Percentiles rank a stretch among this genome's conserved stretches.
Evolutionary conservation across 1,140 invertebrate species (phyloP).

Genomic region (Platyura marginata): DNA sequence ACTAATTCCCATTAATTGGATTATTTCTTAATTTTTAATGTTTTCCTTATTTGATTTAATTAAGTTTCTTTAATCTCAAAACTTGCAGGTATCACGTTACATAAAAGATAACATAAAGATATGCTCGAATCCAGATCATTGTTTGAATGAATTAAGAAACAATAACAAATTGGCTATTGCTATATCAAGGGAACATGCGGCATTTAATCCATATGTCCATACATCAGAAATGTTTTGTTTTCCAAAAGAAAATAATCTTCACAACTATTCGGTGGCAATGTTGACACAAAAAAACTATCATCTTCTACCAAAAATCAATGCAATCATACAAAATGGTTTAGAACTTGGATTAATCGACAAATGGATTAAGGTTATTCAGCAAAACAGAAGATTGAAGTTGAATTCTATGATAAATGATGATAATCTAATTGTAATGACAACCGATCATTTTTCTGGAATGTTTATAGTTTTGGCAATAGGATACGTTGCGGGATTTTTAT

Average conservation of each 20-base stretch:
- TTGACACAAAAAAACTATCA: background rate
- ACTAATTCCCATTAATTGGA: too few relatives aligned
- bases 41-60: too few relatives aligned
- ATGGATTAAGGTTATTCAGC: background rate
- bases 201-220: background rate
- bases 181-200: background rate
- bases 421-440: background rate
- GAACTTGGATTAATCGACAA: slow-evolving; percentile 1
- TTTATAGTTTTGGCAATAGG: slow-evolving; percentile 1
- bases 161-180: slow-evolving; percentile 1
- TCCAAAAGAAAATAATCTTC: slow-evolving; percentile 1
- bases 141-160: background rate
- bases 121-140: slow-evolving; percentile 1
- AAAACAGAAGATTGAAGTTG: background rate
- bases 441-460: background rate
- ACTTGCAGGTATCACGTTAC: too few relatives aligned
- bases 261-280: slow-evolving; percentile 2
- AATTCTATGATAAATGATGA: background rate
- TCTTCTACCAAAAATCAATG: slow-evolving; percentile 3
- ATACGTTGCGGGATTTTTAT: background rate
- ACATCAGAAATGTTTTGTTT: slow-evolving; percentile 2
- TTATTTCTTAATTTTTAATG: too few relatives aligned
- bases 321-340: background rate
- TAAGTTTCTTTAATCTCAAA: too few relatives aligned
- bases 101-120: too few relatives aligned